phyloP scores from a whole-genome alignment of 2,888 invertebrate genomes.

The Polydrusus cervinus region DNA sequence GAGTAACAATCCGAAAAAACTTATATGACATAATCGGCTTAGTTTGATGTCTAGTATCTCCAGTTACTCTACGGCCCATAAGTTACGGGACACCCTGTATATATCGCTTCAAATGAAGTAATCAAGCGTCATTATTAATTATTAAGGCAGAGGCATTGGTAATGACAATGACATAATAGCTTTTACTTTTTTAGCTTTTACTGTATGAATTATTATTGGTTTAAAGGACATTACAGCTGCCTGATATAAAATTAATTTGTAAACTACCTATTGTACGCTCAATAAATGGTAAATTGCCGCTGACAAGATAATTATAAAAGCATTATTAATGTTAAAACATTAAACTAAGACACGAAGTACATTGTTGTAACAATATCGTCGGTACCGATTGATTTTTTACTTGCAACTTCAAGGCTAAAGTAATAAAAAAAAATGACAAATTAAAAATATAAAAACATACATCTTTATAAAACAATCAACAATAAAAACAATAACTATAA shows the following conservation, averaged over 20 bases:
- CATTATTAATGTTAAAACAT: conserved; percentile 36
- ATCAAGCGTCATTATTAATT: too few species aligned
- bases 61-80: too few species aligned
- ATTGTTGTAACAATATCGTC: conserved; percentile 10
- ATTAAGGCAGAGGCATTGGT: too few species aligned
- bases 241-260: conserved; percentile 30
- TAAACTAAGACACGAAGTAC: conserved; percentile 26
- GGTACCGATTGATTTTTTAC: conserved; percentile 27
- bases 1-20: too few species aligned
- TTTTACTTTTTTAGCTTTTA: background rate
- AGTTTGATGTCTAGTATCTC: too few species aligned
- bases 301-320: conserved; percentile 42
- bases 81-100: too few species aligned
- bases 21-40: too few species aligned
- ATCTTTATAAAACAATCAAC: conserved; percentile 39
- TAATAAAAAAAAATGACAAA: conserved; percentile 18
- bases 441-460: conserved; percentile 25
- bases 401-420: conserved; percentile 20
- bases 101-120: too few species aligned
- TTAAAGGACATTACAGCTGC: conserved; percentile 28
- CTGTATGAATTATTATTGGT: background rate
- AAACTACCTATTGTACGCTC: conserved; percentile 42
- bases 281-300: conserved; percentile 31
- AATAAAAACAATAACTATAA: conserved; percentile 19
- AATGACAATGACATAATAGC: background rate